A percentile compares a stretch with the other conserved stretches of the same genome.
phyloP scores from a whole-genome alignment of 2,113 vertebrate genomes.

The Genyomyrus donnyi region DNA sequence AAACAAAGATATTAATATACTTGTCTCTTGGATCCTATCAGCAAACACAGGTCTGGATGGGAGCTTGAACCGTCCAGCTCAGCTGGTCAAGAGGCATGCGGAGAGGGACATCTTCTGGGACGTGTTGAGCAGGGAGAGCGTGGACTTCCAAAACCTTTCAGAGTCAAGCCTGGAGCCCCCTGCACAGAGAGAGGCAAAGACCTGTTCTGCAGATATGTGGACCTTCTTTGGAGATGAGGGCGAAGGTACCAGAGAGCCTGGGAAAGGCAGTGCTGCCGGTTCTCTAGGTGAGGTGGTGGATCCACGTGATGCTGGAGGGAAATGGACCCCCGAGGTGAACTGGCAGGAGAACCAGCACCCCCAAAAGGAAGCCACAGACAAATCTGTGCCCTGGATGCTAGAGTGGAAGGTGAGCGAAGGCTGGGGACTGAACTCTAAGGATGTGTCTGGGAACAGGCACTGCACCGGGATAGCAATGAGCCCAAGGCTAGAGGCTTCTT shows the following conservation, averaged over 20 bases:
- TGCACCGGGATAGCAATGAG: not conserved
- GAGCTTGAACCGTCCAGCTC: constrained; percentile 22
- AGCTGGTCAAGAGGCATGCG: constrained; percentile 47
- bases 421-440: not conserved
- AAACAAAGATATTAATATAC: not conserved
- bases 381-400: constrained; percentile 26
- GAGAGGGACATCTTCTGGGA: constrained; percentile 59
- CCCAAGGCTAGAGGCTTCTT: not conserved
- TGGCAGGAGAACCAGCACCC: not conserved
- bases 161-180: constrained; percentile 22
- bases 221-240: not conserved
- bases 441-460: constrained; percentile 17
- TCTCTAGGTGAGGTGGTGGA: not conserved
- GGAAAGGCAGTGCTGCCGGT: not conserved
- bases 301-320: not conserved
- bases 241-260: not conserved
- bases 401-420: constrained; percentile 17
- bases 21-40: not conserved
- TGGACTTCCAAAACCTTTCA: constrained; percentile 43
- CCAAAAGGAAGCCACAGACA: not conserved
- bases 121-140: constrained; percentile 52
- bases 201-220: not conserved
- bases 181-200: constrained; percentile 16
- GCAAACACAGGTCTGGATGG: constrained; percentile 9
- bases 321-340: not conserved